Evolutionary conservation across 2,888 invertebrate species (phyloP).

Genomic region (Zhuqinia jingwanae): DNA sequence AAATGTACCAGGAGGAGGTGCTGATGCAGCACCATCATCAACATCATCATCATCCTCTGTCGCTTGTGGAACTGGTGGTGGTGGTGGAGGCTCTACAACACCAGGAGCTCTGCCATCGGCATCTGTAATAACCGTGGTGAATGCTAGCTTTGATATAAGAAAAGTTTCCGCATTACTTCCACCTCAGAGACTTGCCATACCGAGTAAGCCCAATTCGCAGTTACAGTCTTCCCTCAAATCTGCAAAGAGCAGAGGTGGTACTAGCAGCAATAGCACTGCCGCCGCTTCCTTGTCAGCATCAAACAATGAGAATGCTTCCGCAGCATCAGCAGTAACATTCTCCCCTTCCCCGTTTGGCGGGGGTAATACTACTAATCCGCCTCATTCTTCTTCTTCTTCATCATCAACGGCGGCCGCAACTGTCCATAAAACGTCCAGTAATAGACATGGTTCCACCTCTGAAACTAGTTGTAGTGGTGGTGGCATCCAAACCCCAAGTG

Average conservation of each 20-base stretch:
- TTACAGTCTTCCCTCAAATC: conserved; percentile 58
- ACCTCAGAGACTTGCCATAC: conserved; percentile 77
- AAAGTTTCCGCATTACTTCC: conserved; percentile 76
- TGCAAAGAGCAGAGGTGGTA: neutral
- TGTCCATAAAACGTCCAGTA: conserved; percentile 62
- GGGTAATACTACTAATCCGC: conserved; percentile 22
- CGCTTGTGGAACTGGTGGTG: neutral
- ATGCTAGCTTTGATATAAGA: conserved; percentile 66
- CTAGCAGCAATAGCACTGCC: neutral
- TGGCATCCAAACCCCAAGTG: conserved; percentile 24
- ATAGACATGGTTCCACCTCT: conserved; percentile 43
- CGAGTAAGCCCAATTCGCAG: conserved; percentile 67
- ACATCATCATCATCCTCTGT: neutral
- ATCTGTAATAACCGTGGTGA: conserved; percentile 57
- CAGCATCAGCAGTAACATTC: conserved; percentile 19
- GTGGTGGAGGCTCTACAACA: conserved; percentile 13
- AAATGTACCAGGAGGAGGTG: neutral
- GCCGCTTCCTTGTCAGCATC: neutral
- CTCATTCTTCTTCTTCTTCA: conserved; percentile 5
- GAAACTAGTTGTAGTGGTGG: conserved; percentile 46
- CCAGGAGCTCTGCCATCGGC: neutral
- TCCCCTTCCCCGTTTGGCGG: conserved; percentile 13
- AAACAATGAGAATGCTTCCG: neutral
- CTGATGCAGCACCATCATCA: neutral
- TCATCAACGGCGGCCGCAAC: conserved; percentile 1